Evolutionary conservation across 1,140 invertebrate genomes (phyloP), one percentile per base, ranked within the genome.

Genomic region (Heliconius nattereri): DNA sequence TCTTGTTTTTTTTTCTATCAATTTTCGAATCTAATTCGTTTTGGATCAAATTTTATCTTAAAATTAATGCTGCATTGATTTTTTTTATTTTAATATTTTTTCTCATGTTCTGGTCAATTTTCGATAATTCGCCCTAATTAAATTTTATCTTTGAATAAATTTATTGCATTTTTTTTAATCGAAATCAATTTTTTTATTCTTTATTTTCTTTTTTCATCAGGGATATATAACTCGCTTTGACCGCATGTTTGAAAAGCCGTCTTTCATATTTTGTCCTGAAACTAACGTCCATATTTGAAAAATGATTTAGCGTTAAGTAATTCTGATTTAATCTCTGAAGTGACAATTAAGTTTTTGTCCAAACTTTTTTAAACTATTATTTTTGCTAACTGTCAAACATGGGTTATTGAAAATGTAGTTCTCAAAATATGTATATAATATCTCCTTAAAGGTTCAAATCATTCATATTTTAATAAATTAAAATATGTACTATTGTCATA

Each of bases 241-340:
- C 90, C 85, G 78, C 83, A 83, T 89, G 87, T 87, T 82, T 85
- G 84, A 82, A 85, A 89, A 90, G 85, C 92, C 92, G 91, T 94
- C 92, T 94, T 90, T 86, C 86, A 86, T 94, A 90, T 88, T 90
- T 89, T 92, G 91, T 94, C 92, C 91, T 93, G 83, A 91, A 86
- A 90, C 81, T 92, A 91, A 94, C 92, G 92, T 94, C 92, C 92
- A 93, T 94, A 94, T 94, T 92, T 90, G 86, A 92, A 91, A 35
- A 92, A 92, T 93, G 86, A 90, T 92, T 93, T 94, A 94, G 92
- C 87, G 71, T 94, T 94, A 94, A 93, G 92, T 92, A 83, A 90
- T 88, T 90, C 86, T 91, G 87, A 88, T 89, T 93, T 90, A 84
- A 88, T 87, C 82, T 84, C 85, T 85, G 66, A 81, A 71, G 20